phyloP scores from a whole-genome alignment of 2,888 invertebrate species.

The Harpagoxenus sublaevis region DNA sequence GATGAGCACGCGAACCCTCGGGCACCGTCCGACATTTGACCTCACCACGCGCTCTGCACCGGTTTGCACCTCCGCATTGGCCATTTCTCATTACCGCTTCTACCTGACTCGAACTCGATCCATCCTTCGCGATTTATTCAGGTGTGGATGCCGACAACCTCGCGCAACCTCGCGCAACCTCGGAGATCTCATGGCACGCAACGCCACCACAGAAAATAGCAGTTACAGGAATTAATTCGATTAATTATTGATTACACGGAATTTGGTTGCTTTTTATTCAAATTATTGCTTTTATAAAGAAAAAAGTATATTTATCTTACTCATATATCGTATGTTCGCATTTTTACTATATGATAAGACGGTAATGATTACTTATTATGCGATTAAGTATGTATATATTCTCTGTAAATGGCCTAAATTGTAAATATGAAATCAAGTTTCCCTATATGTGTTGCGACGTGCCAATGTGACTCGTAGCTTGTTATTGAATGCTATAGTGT shows the following conservation, averaged over 20 bases:
- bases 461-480: neutral
- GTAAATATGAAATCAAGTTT: neutral
- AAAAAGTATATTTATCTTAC: neutral
- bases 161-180: neutral
- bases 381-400: neutral
- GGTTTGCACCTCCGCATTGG: conserved; percentile 67
- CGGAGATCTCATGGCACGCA: neutral
- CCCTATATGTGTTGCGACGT: neutral
- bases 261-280: neutral
- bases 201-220: neutral
- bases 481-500: neutral
- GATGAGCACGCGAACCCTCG: conserved; percentile 84
- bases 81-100: conserved; percentile 57
- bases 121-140: conserved; percentile 54
- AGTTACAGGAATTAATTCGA: neutral
- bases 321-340: neutral
- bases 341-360: neutral
- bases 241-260: neutral
- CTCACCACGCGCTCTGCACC: conserved; percentile 82
- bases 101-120: conserved; percentile 71
- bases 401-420: neutral
- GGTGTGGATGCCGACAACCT: conserved; percentile 44
- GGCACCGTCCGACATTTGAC: conserved; percentile 85
- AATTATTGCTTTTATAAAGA: neutral
- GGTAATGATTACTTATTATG: neutral